Evolutionary conservation across 37 sponge, comb jelly and placozoan species (phyloP).

Genomic region (Oscarella lobularis): DNA sequence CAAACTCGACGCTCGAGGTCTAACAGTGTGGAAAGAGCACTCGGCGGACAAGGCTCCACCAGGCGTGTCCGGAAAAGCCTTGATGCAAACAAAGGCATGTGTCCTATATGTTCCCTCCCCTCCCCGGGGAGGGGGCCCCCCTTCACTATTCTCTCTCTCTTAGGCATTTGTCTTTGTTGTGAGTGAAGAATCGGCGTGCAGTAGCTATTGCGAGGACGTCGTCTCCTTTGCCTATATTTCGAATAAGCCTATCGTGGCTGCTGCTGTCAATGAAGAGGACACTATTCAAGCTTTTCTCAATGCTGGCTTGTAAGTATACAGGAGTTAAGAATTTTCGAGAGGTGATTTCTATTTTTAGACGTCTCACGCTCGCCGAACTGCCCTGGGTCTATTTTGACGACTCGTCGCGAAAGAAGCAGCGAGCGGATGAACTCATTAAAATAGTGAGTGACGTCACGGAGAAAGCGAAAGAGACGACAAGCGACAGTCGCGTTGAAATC

Average conservation of each 20-base stretch:
- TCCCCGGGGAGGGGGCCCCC: neutral
- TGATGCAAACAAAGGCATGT: constrained; percentile 57
- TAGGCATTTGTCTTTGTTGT: constrained; percentile 40
- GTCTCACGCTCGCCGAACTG: neutral
- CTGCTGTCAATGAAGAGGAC: constrained; percentile 8
- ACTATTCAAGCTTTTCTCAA: constrained; percentile 21
- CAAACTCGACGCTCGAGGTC: neutral
- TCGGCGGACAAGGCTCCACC: constrained; percentile 14
- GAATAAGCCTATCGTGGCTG: constrained; percentile 74
- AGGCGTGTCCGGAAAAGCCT: constrained; percentile 20
- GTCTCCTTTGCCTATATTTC: constrained; percentile 87
- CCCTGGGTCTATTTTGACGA: neutral
- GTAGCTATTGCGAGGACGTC: constrained; percentile 50
- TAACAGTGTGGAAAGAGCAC: constrained; percentile 10
- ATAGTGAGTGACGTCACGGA: neutral
- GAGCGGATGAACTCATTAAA: neutral
- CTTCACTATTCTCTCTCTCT: too few species aligned
- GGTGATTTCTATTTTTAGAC: too few species aligned
- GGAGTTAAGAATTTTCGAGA: too few species aligned
- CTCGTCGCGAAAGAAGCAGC: neutral
- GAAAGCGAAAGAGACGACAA: neutral
- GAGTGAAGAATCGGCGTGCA: constrained; percentile 42
- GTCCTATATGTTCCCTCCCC: constrained; percentile 2
- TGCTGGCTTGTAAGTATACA: constrained; percentile 51
- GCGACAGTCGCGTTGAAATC: too few species aligned